phyloP scores from a whole-genome alignment of 2,113 vertebrate species.

The Periophthalmus modestus region DNA sequence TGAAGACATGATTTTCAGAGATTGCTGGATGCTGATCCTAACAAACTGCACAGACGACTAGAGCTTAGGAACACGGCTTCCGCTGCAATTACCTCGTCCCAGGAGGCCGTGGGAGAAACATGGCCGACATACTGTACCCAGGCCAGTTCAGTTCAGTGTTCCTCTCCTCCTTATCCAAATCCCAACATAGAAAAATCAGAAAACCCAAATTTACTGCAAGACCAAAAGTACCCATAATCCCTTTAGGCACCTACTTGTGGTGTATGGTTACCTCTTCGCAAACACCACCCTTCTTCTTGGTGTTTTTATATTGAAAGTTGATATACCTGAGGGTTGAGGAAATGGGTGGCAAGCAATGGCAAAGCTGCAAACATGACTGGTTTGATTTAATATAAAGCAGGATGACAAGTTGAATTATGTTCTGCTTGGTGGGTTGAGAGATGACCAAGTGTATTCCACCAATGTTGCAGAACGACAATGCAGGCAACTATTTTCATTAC shows the following conservation, averaged over 20 bases:
- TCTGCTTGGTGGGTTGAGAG: constrained; percentile 10
- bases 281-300: constrained; percentile 7
- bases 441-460: constrained; percentile 9
- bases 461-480: background rate
- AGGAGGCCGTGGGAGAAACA: constrained; percentile 44
- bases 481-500: too few species aligned
- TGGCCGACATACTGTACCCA: background rate
- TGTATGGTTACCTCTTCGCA: constrained; percentile 45
- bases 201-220: constrained; percentile 33
- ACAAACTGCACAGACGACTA: constrained; percentile 54
- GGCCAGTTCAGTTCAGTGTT: constrained; percentile 7
- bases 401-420: background rate
- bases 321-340: constrained; percentile 39
- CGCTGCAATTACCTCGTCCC: constrained; percentile 63
- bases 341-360: constrained; percentile 7
- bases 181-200: constrained; percentile 33
- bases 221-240: constrained; percentile 55
- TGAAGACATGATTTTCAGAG: constrained; percentile 15
- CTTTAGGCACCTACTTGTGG: constrained; percentile 37
- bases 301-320: constrained; percentile 33
- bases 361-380: constrained; percentile 39
- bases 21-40: constrained; percentile 54
- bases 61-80: constrained; percentile 61
- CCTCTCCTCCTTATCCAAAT: constrained; percentile 37
- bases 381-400: constrained; percentile 21